Percentiles rank a stretch among this genome's conserved stretches.
Conservation (phyloP, 2,888 invertebrate species). For the Calameuta idolon region DNA sequence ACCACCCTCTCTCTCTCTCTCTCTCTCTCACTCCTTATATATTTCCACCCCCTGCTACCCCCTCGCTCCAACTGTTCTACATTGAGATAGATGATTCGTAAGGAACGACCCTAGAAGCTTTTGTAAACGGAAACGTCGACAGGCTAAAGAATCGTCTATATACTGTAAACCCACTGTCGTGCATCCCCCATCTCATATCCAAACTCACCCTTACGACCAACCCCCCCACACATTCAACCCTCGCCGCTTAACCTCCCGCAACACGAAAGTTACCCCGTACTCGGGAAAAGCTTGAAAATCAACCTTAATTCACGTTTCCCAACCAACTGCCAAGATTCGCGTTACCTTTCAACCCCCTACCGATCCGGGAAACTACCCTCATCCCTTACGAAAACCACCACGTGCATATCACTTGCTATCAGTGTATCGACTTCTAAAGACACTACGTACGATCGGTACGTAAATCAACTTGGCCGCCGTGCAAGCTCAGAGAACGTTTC, state of each 20-base stretch:
- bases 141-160: neutral
- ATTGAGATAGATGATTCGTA: conserved; percentile 21
- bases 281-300: neutral
- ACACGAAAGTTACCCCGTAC: neutral
- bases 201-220: neutral
- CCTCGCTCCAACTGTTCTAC: neutral
- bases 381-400: neutral
- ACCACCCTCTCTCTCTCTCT: neutral
- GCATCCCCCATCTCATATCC: neutral
- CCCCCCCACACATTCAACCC: neutral
- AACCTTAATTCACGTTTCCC: neutral
- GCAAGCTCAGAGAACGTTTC: neutral
- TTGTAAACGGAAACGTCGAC: neutral
- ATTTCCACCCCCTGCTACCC: neutral
- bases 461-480: neutral
- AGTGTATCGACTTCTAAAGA: neutral
- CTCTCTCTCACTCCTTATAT: neutral
- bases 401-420: neutral
- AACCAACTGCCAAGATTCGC: neutral
- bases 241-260: neutral
- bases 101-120: conserved; percentile 1
- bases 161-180: neutral
- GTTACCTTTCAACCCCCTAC: neutral
- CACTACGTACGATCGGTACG: neutral
- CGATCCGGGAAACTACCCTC: neutral